These are phyloP conservation scores for Onychorhynchus coronatus DNA, from an alignment of 2,113 vertebrate species.

Conservation along the genomic window DNA sequence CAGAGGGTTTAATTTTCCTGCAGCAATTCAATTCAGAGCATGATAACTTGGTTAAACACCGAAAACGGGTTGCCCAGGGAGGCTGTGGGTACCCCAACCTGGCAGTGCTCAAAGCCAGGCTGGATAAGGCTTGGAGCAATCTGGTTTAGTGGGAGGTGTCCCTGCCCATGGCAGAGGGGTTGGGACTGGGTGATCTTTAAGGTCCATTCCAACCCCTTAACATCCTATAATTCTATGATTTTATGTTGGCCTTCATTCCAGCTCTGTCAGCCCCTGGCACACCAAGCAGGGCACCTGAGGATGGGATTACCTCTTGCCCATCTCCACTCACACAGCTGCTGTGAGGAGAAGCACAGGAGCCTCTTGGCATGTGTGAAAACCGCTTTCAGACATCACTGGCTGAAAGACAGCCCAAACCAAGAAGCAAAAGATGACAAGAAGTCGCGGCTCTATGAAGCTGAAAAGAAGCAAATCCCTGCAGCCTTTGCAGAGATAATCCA, in stretches of 20 bases:
- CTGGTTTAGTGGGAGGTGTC: not conserved
- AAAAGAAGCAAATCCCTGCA: not conserved
- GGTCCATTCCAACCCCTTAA: not conserved
- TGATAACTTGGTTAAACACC: not conserved
- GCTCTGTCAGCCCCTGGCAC: not conserved
- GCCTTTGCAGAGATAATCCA: not conserved
- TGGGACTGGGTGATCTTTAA: not conserved
- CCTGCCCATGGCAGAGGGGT: not conserved
- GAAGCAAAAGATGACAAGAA: rapidly evolving
- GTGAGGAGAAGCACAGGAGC: not conserved
- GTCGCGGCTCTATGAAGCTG: not conserved
- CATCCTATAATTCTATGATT: not conserved
- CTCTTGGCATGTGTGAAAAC: not conserved
- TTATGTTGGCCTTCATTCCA: rapidly evolving
- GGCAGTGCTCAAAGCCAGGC: not conserved
- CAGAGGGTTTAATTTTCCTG: not conserved
- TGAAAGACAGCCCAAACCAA: not conserved
- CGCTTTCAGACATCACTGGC: not conserved
- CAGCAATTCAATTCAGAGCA: not conserved
- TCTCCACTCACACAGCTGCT: not conserved
- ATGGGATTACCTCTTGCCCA: not conserved
- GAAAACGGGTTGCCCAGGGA: not conserved
- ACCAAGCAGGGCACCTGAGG: not conserved
- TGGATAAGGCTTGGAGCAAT: not conserved
- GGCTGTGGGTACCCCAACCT: not conserved